Evolutionary conservation across 2,113 vertebrate genomes (phyloP).

Genomic region (Conger conger): DNA sequence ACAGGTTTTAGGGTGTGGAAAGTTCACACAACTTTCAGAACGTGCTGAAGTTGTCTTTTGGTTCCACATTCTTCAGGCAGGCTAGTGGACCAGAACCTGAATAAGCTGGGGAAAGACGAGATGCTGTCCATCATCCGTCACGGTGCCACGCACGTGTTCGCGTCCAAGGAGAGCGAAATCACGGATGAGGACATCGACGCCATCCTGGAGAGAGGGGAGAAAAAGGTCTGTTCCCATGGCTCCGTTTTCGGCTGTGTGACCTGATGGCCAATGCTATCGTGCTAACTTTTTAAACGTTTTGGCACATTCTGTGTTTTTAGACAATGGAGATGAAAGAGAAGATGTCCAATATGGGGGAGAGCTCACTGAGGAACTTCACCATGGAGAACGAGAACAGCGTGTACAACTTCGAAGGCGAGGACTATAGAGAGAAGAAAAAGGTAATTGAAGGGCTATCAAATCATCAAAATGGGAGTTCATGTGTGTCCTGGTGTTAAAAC

Average conservation of each 20-base stretch:
- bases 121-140: constrained; percentile 98
- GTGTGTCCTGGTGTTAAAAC: background rate
- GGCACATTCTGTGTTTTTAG: constrained; percentile 56
- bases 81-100: constrained; percentile 92
- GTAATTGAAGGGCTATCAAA: constrained; percentile 53
- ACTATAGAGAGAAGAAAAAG: constrained; percentile 99
- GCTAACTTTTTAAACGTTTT: background rate
- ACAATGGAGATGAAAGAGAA: constrained; percentile 96
- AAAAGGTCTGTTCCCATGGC: constrained; percentile 73
- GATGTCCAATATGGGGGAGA: constrained; percentile 89
- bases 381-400: constrained; percentile 97
- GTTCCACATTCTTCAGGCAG: constrained; percentile 72
- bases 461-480: background rate
- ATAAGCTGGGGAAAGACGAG: constrained; percentile 97
- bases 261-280: background rate
- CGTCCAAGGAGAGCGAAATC: constrained; percentile 97
- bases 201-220: constrained; percentile 93
- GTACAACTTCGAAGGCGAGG: constrained; percentile 97
- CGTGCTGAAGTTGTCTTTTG: background rate
- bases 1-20: background rate
- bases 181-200: constrained; percentile 94
- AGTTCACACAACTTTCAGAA: background rate
- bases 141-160: constrained; percentile 94
- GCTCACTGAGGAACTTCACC: constrained; percentile 93
- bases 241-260: background rate